A percentile compares a stretch with the other conserved stretches of the same genome.
Conservation (phyloP, 1,140 invertebrate species). For the Mya arenaria region DNA sequence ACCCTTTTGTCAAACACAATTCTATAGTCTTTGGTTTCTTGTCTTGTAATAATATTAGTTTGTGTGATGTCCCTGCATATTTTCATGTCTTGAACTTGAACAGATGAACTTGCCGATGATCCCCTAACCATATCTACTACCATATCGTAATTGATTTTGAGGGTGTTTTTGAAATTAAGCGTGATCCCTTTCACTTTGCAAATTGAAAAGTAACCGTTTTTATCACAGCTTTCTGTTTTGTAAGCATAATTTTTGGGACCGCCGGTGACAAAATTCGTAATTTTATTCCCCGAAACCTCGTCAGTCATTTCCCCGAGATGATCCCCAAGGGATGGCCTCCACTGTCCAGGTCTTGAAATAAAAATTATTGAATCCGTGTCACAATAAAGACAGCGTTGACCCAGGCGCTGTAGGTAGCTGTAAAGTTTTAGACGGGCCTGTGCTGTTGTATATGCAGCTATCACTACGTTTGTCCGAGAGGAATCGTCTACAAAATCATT, state of each 20-base stretch:
- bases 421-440: slow-evolving; percentile 79
- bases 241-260: slow-evolving; percentile 51
- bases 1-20: slow-evolving; percentile 5
- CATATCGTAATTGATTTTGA: neutral
- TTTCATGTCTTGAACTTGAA: neutral
- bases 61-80: neutral
- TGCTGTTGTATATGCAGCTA: slow-evolving; percentile 77
- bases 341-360: slow-evolving; percentile 57
- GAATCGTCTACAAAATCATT: neutral
- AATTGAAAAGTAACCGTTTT: neutral
- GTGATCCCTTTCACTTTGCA: slow-evolving; percentile 38
- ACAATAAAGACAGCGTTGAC: slow-evolving; percentile 73
- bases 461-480: slow-evolving; percentile 68
- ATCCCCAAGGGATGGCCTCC: neutral
- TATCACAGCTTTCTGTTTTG: neutral
- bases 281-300: slow-evolving; percentile 1
- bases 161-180: slow-evolving; percentile 8
- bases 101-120: neutral
- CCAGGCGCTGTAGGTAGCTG: slow-evolving; percentile 71
- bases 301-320: slow-evolving; percentile 2
- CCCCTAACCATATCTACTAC: neutral
- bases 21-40: neutral
- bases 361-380: slow-evolving; percentile 79
- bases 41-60: neutral
- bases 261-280: slow-evolving; percentile 37